These are phyloP conservation scores for Enteromius viviparus DNA, from an alignment of 2,797 vertebrate genomes.

Conservation along the genomic window DNA sequence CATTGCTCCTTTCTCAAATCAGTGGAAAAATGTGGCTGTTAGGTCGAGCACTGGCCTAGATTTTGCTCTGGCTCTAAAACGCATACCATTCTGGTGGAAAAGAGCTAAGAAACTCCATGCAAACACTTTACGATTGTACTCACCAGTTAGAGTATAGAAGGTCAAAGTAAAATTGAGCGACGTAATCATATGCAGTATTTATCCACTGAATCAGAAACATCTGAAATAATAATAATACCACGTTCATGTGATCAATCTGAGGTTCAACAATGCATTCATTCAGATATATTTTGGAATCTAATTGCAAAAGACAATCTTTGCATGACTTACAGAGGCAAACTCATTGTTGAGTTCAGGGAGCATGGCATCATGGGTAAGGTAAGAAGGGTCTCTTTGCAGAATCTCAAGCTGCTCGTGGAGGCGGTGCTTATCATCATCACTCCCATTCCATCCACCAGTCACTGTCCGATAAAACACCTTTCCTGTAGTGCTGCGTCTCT, in stretches of 20 bases:
- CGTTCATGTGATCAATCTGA: not conserved
- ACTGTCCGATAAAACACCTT: conserved; percentile 84
- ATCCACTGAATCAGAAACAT: conserved; percentile 93
- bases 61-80: not conserved
- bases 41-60: not conserved
- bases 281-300: not conserved
- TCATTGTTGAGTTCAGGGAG: conserved; percentile 90
- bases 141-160: conserved; percentile 96
- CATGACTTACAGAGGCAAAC: conserved; percentile 86
- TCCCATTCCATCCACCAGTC: conserved; percentile 89
- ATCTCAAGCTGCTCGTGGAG: conserved; percentile 89
- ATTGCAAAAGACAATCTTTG: not conserved
- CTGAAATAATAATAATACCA: conserved; percentile 66
- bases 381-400: conserved; percentile 85
- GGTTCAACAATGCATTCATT: not conserved
- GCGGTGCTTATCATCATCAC: conserved; percentile 83
- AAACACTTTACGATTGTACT: not conserved
- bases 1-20: not conserved
- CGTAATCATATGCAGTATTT: conserved; percentile 82
- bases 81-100: not conserved
- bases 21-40: not conserved
- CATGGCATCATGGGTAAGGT: conserved; percentile 83
- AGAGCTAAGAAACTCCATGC: not conserved
- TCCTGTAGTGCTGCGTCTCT: conserved; percentile 85
- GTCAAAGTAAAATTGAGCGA: conserved; percentile 86